Evolutionary conservation across 2,888 invertebrate genomes (phyloP).

Genomic region (Ptilodon capucinus): DNA sequence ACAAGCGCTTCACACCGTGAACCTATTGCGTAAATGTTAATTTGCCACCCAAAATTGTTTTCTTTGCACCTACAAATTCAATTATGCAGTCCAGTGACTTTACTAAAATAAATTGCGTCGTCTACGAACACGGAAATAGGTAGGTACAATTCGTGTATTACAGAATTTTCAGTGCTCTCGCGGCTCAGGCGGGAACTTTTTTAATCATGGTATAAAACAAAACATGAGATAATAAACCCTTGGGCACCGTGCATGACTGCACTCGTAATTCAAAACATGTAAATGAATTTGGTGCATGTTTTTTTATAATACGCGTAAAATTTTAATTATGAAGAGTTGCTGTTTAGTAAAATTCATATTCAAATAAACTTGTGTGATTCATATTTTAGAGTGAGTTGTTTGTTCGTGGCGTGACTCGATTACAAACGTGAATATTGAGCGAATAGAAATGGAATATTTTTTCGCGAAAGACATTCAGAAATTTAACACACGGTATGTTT

Average conservation of each 20-base stretch:
- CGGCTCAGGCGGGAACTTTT: slow-evolving; percentile 12
- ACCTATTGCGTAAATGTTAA: slow-evolving; percentile 55
- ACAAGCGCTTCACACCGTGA: slow-evolving; percentile 39
- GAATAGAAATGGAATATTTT: too few relatives aligned
- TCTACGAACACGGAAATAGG: slow-evolving; percentile 10
- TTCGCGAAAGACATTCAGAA: too few relatives aligned
- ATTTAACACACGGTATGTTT: too few relatives aligned
- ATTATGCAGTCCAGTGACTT: slow-evolving; percentile 40
- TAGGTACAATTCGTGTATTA: slow-evolving; percentile 10
- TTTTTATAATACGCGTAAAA: neutral
- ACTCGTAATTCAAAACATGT: neutral
- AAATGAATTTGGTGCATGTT: neutral
- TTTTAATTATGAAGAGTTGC: neutral
- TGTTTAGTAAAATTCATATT: neutral
- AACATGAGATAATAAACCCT: neutral
- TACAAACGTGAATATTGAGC: neutral
- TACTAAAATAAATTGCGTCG: slow-evolving; percentile 41
- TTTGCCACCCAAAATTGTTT: slow-evolving; percentile 46
- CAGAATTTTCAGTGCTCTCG: slow-evolving; percentile 7
- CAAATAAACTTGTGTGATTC: neutral
- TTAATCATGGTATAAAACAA: slow-evolving; percentile 19
- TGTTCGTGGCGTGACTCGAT: neutral
- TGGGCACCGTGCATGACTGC: neutral
- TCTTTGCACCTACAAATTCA: slow-evolving; percentile 48
- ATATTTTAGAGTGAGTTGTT: neutral